Conservation (phyloP, 1,140 invertebrate species). For the Wasmannia auropunctata region DNA sequence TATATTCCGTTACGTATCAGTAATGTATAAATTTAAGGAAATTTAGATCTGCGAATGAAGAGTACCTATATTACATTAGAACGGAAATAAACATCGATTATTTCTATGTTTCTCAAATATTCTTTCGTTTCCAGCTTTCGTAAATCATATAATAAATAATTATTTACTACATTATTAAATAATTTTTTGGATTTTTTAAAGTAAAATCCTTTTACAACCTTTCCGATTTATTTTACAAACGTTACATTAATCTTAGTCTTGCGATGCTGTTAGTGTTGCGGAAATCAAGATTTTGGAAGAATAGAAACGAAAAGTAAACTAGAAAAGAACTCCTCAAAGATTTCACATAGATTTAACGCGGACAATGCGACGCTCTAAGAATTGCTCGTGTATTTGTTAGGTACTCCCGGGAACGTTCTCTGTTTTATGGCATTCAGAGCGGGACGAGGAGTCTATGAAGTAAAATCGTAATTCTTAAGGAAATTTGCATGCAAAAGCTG, state of each 20-base stretch:
- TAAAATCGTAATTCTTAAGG: constrained; percentile 60
- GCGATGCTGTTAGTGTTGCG: not conserved
- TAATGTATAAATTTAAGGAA: not conserved
- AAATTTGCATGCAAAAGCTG: constrained; percentile 61
- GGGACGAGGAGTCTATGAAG: constrained; percentile 45
- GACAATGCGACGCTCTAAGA: constrained; percentile 40
- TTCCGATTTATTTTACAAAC: not conserved
- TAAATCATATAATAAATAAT: not conserved
- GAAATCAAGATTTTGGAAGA: not conserved
- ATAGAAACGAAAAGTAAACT: not conserved
- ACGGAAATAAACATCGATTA: too few relatives aligned
- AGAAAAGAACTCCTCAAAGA: constrained; percentile 5
- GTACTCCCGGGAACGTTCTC: constrained; percentile 22
- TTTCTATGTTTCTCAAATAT: too few relatives aligned
- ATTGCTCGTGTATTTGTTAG: constrained; percentile 52
- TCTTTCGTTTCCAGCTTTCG: not conserved
- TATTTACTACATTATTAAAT: not conserved
- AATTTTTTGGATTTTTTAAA: not conserved
- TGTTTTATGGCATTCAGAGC: constrained; percentile 50
- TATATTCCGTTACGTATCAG: not conserved
- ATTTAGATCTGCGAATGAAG: not conserved
- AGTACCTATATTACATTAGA: not conserved
- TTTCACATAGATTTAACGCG: constrained; percentile 45
- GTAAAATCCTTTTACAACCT: not conserved
- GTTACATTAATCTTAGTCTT: not conserved